Percentiles rank a stretch among this genome's conserved stretches.
Evolutionary conservation across 2,113 vertebrate genomes (phyloP).

Genomic region (Hippocampus comes): DNA sequence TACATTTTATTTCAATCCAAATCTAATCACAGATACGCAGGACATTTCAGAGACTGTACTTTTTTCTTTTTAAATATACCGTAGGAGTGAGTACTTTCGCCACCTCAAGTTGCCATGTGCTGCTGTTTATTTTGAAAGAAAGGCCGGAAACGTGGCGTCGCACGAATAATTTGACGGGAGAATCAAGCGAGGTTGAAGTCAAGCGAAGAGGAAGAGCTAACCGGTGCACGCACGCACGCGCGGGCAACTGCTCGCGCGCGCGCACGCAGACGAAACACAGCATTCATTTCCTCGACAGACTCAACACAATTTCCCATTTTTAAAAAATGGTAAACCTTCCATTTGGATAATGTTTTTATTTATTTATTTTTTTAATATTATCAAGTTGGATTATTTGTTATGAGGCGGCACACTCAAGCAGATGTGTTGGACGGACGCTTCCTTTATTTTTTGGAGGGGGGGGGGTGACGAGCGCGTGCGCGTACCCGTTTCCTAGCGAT

Average conservation of each 20-base stretch:
- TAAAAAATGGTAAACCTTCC: background rate
- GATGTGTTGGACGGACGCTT: background rate
- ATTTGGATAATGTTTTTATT: background rate
- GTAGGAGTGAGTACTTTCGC: background rate
- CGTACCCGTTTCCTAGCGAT: background rate
- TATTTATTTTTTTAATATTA: background rate
- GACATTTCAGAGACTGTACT: too few relatives aligned
- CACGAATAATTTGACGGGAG: background rate
- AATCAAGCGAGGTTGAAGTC: background rate
- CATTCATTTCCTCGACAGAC: background rate
- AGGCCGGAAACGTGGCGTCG: background rate
- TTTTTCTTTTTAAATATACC: too few relatives aligned
- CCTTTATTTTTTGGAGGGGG: too few relatives aligned
- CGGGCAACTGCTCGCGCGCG: too few relatives aligned
- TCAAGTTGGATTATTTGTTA: background rate
- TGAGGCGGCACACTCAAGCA: background rate
- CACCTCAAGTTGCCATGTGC: background rate
- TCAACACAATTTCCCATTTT: background rate
- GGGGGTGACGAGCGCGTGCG: background rate
- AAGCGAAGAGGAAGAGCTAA: background rate
- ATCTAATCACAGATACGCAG: too few relatives aligned
- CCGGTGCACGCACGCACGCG: background rate
- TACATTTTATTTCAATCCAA: too few relatives aligned
- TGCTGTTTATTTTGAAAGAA: constrained; percentile 4
- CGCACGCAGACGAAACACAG: background rate